Evolutionary conservation across 2,888 invertebrate species (phyloP).

Genomic region (Nudaria mundana): DNA sequence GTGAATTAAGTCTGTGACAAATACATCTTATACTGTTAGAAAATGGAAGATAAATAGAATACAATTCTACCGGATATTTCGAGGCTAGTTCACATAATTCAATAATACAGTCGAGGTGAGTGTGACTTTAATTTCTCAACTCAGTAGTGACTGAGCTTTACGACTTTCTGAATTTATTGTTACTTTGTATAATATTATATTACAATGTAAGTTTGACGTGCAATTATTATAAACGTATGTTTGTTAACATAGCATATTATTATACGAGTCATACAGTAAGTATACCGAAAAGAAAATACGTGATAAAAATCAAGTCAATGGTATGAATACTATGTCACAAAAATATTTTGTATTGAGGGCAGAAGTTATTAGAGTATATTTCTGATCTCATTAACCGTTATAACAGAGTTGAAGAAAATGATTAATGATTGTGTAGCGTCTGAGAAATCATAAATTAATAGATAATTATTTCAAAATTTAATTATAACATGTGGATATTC

Average conservation of each 20-base stretch:
- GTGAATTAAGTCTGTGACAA: slow-evolving; percentile 2
- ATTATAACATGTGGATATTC: slow-evolving; percentile 28
- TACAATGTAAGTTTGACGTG: slow-evolving; percentile 17
- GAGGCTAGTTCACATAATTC: slow-evolving; percentile 28
- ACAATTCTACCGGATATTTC: slow-evolving; percentile 26
- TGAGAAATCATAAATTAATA: slow-evolving; percentile 20
- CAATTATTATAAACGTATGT: slow-evolving; percentile 6
- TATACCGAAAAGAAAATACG: no score
- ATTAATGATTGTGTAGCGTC: slow-evolving; percentile 21
- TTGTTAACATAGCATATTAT: not conserved
- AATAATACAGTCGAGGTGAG: slow-evolving; percentile 50
- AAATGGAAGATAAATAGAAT: slow-evolving; percentile 11
- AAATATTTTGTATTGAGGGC: no score
- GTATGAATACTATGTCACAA: no score
- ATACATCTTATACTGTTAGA: not conserved
- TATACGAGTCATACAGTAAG: no score
- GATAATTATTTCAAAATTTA: slow-evolving; percentile 27
- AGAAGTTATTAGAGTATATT: not conserved
- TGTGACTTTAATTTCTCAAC: slow-evolving; percentile 47
- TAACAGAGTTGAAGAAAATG: not conserved
- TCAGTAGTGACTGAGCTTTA: slow-evolving; percentile 29
- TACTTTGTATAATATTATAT: no score
- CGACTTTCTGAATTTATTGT: slow-evolving; percentile 23
- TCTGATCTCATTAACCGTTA: not conserved
- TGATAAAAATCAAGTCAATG: not conserved